Percentiles rank a stretch among this genome's conserved stretches.
Evolutionary conservation across 2,797 vertebrate species (phyloP).

Genomic region (Octomys mimax): DNA sequence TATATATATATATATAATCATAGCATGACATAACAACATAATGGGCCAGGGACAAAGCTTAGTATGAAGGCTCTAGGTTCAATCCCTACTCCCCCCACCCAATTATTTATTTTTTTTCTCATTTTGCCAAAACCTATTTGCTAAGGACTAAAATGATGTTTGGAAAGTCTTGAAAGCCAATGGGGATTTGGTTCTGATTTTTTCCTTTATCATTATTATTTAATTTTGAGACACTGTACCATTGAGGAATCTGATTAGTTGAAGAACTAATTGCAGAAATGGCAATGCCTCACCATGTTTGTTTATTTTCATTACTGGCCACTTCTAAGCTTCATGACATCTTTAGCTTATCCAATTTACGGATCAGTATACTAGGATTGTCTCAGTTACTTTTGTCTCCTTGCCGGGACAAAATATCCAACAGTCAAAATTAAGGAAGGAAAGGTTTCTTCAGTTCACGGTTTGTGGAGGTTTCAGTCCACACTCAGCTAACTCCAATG

Average conservation of each 20-base stretch:
- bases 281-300: neutral
- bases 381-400: too few relatives aligned
- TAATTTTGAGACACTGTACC: conserved; percentile 26
- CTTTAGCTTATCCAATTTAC: conserved; percentile 1
- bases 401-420: too few relatives aligned
- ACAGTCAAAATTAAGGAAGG: too few relatives aligned
- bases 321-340: neutral
- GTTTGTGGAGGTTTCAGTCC: too few relatives aligned
- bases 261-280: neutral
- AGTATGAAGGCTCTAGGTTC: neutral
- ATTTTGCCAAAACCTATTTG: neutral
- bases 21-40: neutral
- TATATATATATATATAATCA: neutral
- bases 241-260: conserved; percentile 7
- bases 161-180: conserved; percentile 3
- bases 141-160: neutral
- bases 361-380: conserved; percentile 3
- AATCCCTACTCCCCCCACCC: neutral
- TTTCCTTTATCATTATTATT: conserved; percentile 28
- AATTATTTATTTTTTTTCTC: neutral
- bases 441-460: too few relatives aligned
- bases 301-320: conserved; percentile 17
- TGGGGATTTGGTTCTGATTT: neutral
- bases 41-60: neutral
- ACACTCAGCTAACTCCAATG: too few relatives aligned